Percentiles rank a stretch among this genome's conserved stretches.
Conservation (phyloP, 2,888 invertebrate genomes). For the Diogma glabrata region DNA sequence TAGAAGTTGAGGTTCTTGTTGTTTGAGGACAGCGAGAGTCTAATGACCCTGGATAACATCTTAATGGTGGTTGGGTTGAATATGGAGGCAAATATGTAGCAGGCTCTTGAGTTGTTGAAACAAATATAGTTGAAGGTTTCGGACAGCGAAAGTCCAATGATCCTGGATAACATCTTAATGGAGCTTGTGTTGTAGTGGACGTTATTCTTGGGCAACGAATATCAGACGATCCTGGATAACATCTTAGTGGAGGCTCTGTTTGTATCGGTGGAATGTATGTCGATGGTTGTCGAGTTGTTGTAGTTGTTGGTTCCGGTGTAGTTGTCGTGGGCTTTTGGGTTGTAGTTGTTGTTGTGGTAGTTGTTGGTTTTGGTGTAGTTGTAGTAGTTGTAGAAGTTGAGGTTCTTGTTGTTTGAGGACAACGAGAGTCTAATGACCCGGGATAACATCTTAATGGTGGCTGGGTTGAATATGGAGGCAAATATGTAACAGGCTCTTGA, state of each 20-base stretch:
- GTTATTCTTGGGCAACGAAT: constrained; percentile 23
- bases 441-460: constrained; percentile 23
- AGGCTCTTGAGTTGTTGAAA: constrained; percentile 19
- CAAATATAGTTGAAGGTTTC: background rate
- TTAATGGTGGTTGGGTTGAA: constrained; percentile 24
- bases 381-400: too few species aligned
- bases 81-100: constrained; percentile 18
- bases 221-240: constrained; percentile 23
- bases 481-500: constrained; percentile 17
- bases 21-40: constrained; percentile 25
- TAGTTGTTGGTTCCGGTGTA: too few species aligned
- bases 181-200: constrained; percentile 21
- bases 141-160: constrained; percentile 27
- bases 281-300: constrained; percentile 20
- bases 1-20: background rate
- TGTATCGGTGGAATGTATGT: constrained; percentile 15
- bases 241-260: constrained; percentile 16
- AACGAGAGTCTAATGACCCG: constrained; percentile 29
- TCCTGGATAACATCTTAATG: constrained; percentile 27
- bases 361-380: constrained; percentile 18
- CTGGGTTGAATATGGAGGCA: constrained; percentile 27
- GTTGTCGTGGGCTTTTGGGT: too few species aligned
- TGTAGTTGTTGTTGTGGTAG: background rate
- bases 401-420: constrained; percentile 25
- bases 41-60: constrained; percentile 33